Evolutionary conservation across 2,888 invertebrate genomes (phyloP).

Genomic region (Orchestes rusci): DNA sequence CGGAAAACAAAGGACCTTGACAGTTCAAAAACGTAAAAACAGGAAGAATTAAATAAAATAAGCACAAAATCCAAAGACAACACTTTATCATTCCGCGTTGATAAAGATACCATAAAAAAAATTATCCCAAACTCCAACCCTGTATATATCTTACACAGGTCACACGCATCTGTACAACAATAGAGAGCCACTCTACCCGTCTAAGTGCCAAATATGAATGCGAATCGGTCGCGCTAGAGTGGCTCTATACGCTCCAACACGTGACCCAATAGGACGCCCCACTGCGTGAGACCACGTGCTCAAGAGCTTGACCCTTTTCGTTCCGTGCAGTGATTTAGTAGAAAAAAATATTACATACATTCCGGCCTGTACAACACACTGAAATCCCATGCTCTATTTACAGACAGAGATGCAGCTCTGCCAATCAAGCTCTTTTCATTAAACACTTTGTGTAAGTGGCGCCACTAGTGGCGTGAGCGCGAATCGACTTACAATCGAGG

Average conservation of each 20-base stretch:
- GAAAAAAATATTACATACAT: too few relatives aligned
- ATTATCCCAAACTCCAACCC: neutral
- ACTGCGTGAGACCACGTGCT: constrained; percentile 17
- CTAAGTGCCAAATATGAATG: constrained; percentile 24
- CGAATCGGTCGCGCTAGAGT: constrained; percentile 20
- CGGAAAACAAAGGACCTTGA: too few relatives aligned
- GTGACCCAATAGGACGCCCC: constrained; percentile 17
- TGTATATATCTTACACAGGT: neutral
- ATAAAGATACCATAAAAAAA: neutral
- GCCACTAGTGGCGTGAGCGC: constrained; percentile 32
- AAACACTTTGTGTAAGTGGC: constrained; percentile 31
- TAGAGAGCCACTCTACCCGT: neutral
- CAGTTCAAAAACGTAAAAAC: too few relatives aligned
- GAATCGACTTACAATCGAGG: constrained; percentile 37
- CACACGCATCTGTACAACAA: neutral
- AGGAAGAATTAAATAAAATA: too few relatives aligned
- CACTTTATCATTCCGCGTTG: too few relatives aligned
- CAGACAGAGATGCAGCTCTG: neutral
- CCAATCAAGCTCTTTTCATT: neutral
- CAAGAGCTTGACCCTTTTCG: constrained; percentile 1
- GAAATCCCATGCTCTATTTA: neutral
- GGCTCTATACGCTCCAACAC: constrained; percentile 21
- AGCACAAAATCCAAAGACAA: too few relatives aligned
- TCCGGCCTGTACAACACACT: neutral
- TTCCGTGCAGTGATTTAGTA: too few relatives aligned